phyloP scores from a whole-genome alignment of 2,888 invertebrate genomes.

The Pomacea canaliculata region DNA sequence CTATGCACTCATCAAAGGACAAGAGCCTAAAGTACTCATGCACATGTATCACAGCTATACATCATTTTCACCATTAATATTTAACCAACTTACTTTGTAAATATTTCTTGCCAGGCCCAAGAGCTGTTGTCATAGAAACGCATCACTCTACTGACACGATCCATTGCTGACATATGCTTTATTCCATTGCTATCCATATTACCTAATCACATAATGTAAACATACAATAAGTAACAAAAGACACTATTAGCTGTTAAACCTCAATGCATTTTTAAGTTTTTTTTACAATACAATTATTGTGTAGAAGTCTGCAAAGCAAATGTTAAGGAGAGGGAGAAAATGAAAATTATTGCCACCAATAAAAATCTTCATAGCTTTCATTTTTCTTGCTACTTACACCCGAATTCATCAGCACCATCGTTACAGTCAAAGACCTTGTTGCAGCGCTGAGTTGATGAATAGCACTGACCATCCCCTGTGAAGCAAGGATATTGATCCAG shows the following conservation, averaged over 20 bases:
- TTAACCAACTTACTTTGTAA: slow-evolving; percentile 63
- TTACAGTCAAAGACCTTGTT: slow-evolving; percentile 83
- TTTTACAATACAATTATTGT: no score
- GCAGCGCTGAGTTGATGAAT: slow-evolving; percentile 80
- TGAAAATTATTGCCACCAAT: no score
- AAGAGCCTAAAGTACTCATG: no score
- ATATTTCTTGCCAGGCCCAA: slow-evolving; percentile 90
- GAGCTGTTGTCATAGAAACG: slow-evolving; percentile 93
- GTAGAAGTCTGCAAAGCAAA: no score
- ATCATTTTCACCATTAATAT: not conserved
- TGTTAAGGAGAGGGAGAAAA: no score
- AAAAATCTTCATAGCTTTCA: no score
- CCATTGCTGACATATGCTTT: slow-evolving; percentile 27
- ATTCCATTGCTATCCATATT: not conserved
- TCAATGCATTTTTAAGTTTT: no score
- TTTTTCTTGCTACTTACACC: slow-evolving; percentile 51
- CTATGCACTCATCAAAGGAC: no score
- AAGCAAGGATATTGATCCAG: slow-evolving; percentile 84
- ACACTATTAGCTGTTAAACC: no score
- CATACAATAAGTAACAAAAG: no score
- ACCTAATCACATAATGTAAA: slow-evolving; percentile 1
- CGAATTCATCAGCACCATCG: slow-evolving; percentile 68
- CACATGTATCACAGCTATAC: no score
- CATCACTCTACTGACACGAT: slow-evolving; percentile 83
- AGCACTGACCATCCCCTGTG: slow-evolving; percentile 79